A percentile compares a stretch with the other conserved stretches of the same genome.
Conservation (phyloP, 2,888 invertebrate genomes). For the Vandiemenella viatica region DNA sequence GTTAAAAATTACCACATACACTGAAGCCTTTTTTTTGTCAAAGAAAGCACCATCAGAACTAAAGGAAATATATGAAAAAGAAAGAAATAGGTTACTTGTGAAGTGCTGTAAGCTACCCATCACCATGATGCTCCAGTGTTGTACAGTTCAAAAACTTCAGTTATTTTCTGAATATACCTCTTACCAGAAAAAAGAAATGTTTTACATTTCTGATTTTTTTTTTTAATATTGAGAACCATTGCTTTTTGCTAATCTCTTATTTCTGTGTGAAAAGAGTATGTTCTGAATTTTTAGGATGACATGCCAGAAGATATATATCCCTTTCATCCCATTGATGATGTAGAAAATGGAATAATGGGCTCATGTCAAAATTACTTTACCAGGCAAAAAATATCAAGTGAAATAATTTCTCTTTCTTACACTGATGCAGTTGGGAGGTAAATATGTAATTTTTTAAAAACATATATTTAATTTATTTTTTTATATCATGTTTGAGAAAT, state of each 20-base stretch:
- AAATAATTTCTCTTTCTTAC: constrained; percentile 30
- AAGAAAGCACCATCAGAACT: too few species aligned
- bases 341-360: constrained; percentile 36
- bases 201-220: too few species aligned
- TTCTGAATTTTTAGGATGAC: constrained; percentile 31
- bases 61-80: too few species aligned
- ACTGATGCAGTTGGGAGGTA: constrained; percentile 34
- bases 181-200: too few species aligned
- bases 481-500: not conserved
- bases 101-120: too few species aligned
- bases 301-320: constrained; percentile 44
- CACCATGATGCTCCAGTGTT: too few species aligned
- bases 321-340: constrained; percentile 36
- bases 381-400: constrained; percentile 35
- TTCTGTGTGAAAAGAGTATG: too few species aligned
- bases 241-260: constrained; percentile 1
- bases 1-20: too few species aligned
- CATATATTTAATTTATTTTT: not conserved
- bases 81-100: too few species aligned
- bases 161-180: too few species aligned
- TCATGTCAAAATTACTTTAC: constrained; percentile 49
- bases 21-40: too few species aligned
- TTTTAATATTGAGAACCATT: not conserved
- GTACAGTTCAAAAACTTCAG: too few species aligned
- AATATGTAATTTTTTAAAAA: constrained; percentile 13